Base-by-base conservation (phyloP, 2,113 vertebrate genomes). In the Bostrychus sinensis region DNA sequence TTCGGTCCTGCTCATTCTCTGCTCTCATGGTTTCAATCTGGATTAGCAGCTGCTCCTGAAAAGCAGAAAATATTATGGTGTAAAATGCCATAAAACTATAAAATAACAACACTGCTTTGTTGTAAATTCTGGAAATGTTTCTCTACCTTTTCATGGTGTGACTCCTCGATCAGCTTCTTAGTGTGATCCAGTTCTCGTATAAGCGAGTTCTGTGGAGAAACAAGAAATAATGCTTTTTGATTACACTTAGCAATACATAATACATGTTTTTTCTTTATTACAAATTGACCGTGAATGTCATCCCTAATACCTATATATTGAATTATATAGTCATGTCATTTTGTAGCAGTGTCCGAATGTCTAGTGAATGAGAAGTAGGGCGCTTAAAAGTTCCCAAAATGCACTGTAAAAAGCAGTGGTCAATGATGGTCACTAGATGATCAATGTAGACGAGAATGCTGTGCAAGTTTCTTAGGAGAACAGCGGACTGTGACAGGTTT, bases 131-230 rank as follows among this genome's bases (percentile, higher is more conserved):
- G 13, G 37, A 12, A 39, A 28, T 5, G 5, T 38, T 14, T 14
- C 4, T 43, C 50, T 78, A 99, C 97, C 94, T 99, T 99, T 64
- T 99, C 97, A 14, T 96, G 95, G 10, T 99, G 97, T 17, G 95
- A 92, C 58, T 98, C 97, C 46, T 99, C 96, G 8, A 99, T 90
- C 54, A 96, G 86, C 71, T 99, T 98, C 83, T 98, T 99, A 5
- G 93, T 91, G 78, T 89, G 93, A 53, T 98, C 97, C 72, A 99
- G 92, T 80, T 99, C 97, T 66, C 94, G 91, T 55, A 98, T 84
- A 14, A 99, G 93, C 34, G 94, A 84, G 61, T 99, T 98, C 96
- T 98, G 79, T 23, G 81, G 60, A 53, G 73, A 62, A 37, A 48
- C 5, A 41, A 7, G 8, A 39, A 70, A 2, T 26, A 2, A 10